Conservation (phyloP, 2,113 vertebrate species). For the Leptocoma aspasia region DNA sequence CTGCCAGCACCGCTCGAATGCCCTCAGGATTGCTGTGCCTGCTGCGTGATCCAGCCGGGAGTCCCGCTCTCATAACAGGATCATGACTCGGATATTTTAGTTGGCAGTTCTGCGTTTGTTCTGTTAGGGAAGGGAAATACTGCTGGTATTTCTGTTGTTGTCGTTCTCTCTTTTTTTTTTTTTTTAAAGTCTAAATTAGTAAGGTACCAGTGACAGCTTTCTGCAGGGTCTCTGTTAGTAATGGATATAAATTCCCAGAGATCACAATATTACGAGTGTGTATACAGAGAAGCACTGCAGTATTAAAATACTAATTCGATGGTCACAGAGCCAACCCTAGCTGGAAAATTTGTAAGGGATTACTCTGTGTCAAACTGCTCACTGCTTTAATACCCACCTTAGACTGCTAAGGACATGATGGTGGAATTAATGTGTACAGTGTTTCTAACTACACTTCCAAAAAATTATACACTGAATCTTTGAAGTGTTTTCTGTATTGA, state of each 20-base stretch:
- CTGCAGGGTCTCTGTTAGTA: neutral
- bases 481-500: neutral
- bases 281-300: neutral
- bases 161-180: rapidly evolving
- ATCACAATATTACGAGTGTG: neutral
- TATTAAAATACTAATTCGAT: neutral
- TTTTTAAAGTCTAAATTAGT: neutral
- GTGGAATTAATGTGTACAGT: neutral
- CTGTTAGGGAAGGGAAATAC: neutral
- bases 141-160: neutral
- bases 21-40: neutral
- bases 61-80: neutral
- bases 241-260: neutral
- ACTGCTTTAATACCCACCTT: neutral
- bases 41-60: neutral
- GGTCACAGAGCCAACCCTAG: neutral
- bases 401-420: neutral
- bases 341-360: neutral
- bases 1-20: neutral
- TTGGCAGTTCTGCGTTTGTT: neutral
- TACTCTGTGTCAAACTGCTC: neutral
- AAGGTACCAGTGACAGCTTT: neutral
- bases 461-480: neutral
- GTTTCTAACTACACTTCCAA: neutral
- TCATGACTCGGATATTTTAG: neutral